These are phyloP conservation scores for Diabrotica virgifera DNA, from an alignment of 1,140 invertebrate species.

Conservation along the genomic window DNA sequence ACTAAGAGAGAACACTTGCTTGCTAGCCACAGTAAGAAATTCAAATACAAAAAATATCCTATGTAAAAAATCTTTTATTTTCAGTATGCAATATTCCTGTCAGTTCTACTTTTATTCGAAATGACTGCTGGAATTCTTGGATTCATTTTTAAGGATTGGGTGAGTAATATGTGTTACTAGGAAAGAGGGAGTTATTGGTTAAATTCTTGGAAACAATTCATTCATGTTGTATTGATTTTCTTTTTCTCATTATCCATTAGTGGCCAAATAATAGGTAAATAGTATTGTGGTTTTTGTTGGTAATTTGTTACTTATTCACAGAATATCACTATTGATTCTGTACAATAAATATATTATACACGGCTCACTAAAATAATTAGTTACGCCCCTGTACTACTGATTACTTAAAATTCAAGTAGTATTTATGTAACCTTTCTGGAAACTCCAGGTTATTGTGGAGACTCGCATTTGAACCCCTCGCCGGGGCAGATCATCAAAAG, in stretches of 20 bases:
- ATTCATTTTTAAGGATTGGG: conserved; percentile 97
- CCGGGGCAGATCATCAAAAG: too few relatives aligned
- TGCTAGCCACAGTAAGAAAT: conserved; percentile 75
- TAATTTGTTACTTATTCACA: too few relatives aligned
- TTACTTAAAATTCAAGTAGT: too few relatives aligned
- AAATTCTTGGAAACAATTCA: background rate
- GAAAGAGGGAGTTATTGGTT: background rate
- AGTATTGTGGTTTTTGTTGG: too few relatives aligned
- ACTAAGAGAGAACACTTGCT: conserved; percentile 81
- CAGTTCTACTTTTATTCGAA: conserved; percentile 84
- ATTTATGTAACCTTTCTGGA: too few relatives aligned
- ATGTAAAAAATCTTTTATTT: conserved; percentile 49
- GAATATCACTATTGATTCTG: too few relatives aligned
- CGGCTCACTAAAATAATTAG: too few relatives aligned
- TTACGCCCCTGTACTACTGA: too few relatives aligned
- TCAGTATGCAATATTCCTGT: conserved; percentile 91
- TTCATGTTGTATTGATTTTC: conserved; percentile 8
- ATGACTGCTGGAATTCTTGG: conserved; percentile 87
- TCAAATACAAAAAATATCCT: conserved; percentile 7
- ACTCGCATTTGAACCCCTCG: too few relatives aligned
- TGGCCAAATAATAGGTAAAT: too few relatives aligned
- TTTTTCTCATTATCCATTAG: background rate
- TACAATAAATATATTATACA: too few relatives aligned
- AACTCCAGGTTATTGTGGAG: too few relatives aligned
- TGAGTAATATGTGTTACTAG: conserved; percentile 54